Percentiles rank a stretch among this genome's conserved stretches.
Evolutionary conservation across 2,797 vertebrate species (phyloP).

Genomic region (Centroberyx gerrardi): DNA sequence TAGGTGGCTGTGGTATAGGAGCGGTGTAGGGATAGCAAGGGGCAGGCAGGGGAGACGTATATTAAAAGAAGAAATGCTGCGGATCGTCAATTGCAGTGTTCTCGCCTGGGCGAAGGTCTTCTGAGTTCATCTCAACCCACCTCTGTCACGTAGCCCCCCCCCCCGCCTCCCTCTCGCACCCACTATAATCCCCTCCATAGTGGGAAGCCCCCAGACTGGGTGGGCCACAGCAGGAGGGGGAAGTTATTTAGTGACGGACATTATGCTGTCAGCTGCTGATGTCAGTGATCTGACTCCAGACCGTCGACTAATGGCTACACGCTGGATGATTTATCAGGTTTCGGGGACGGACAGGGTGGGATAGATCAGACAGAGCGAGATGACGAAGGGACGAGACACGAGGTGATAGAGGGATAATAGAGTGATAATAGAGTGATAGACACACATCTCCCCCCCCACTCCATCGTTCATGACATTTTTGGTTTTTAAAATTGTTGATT

Average conservation of each 20-base stretch:
- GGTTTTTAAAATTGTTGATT: no score
- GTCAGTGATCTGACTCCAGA: not conserved
- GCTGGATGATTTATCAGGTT: not conserved
- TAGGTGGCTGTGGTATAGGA: constrained; percentile 46
- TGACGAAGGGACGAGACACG: constrained; percentile 50
- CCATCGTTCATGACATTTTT: no score
- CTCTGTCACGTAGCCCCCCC: constrained; percentile 44
- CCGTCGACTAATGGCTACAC: constrained; percentile 16
- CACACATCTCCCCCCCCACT: no score
- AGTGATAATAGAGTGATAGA: no score
- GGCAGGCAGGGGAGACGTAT: constrained; percentile 34
- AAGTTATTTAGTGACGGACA: constrained; percentile 5
- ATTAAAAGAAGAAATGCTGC: constrained; percentile 43
- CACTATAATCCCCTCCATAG: constrained; percentile 40
- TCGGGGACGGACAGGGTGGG: constrained; percentile 50
- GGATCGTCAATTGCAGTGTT: constrained; percentile 53
- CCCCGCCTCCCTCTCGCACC: constrained; percentile 20
- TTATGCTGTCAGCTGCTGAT: constrained; percentile 29
- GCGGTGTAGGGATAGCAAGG: constrained; percentile 3
- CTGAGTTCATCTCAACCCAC: constrained; percentile 41
- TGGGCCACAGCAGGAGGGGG: not conserved
- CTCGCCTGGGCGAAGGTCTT: constrained; percentile 40
- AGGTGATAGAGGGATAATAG: no score
- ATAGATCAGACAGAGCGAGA: constrained; percentile 6
- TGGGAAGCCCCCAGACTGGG: constrained; percentile 6